These are phyloP conservation scores for Nasonia giraulti DNA, from an alignment of 1,140 invertebrate genomes.

Conservation along the genomic window DNA sequence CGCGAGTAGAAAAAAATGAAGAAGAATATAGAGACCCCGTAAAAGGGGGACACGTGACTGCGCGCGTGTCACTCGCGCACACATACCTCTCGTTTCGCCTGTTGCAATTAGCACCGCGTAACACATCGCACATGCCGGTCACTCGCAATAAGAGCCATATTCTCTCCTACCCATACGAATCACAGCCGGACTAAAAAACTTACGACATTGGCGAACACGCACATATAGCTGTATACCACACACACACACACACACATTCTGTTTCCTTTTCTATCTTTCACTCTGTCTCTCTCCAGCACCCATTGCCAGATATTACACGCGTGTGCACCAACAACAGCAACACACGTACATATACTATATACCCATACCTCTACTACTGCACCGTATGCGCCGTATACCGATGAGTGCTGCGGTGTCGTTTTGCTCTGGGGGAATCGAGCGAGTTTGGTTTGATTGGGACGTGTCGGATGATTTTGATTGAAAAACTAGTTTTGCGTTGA, in stretches of 20 bases:
- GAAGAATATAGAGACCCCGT: not conserved
- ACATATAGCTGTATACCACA: not conserved
- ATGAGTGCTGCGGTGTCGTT: too few species aligned
- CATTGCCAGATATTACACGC: slow-evolving; percentile 23
- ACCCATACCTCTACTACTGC: too few species aligned
- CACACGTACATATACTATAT: not conserved
- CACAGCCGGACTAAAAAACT: slow-evolving; percentile 39
- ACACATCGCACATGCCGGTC: slow-evolving; percentile 49
- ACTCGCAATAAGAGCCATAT: slow-evolving; percentile 53
- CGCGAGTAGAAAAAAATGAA: not conserved
- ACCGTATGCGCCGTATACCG: too few species aligned
- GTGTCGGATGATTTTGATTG: too few species aligned
- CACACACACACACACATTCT: not conserved
- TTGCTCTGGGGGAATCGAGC: too few species aligned
- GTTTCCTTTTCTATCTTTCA: not conserved
- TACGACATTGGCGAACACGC: slow-evolving; percentile 16
- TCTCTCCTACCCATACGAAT: slow-evolving; percentile 55
- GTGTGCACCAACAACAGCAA: not conserved
- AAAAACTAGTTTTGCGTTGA: not conserved
- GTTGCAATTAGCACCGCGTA: slow-evolving; percentile 64
- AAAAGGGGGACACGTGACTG: too few species aligned
- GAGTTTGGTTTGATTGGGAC: not conserved
- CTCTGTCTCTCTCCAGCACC: not conserved
- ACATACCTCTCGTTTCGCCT: slow-evolving; percentile 29
- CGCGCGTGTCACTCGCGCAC: too few species aligned